Evolutionary conservation across 2,888 invertebrate genomes (phyloP), one percentile per base, ranked within the genome.

Genomic region (Arrhopalites spinosus): DNA sequence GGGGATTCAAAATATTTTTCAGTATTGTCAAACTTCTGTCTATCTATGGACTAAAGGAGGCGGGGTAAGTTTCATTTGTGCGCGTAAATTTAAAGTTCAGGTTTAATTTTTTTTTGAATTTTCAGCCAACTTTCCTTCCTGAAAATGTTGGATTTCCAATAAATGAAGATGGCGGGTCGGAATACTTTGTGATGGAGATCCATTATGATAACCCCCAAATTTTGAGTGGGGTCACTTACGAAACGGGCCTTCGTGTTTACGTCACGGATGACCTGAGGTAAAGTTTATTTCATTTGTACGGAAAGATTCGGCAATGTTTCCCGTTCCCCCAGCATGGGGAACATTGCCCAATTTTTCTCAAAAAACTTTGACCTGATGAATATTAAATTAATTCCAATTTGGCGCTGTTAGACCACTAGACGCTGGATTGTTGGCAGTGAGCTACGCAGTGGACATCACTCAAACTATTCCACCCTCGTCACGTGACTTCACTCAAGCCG

Each of bases 141-240:
- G 89, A 90, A 79, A 78, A 84, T 85, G 92, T 94, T 25, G 96
- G 95, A 25, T 89, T 94, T 81, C 94, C 95, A 0, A 86, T 96
- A 69, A 92, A 91, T 5, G 91, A 91, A 81, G 87, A 88, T n/a
- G 91, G 91, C 47, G 90, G 90, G 0, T 90, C 90, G 0, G 71
- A 77, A 2, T 95, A 91, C 86, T 95, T 93, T 86, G 93, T 95
- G 92, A 88, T 95, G 69, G 95, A 96, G 86, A 91, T 94, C 82
- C 95, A 96, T 87, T 96, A 94, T 85, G 94, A 95, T 85, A 96
- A 96, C 78, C 86, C 86, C 2, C 73, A 78, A 5, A 64, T 78
- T 5, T 43, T 79, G 7, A 20, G 50, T 56, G 79, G 81, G 17
- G 70, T 80, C 2, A 20, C 20, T 0, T 78, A 93, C 86, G 91